A percentile compares a stretch with the other conserved stretches of the same genome.
Evolutionary conservation across 1,140 invertebrate species (phyloP).

Genomic region (Halyomorpha halys): DNA sequence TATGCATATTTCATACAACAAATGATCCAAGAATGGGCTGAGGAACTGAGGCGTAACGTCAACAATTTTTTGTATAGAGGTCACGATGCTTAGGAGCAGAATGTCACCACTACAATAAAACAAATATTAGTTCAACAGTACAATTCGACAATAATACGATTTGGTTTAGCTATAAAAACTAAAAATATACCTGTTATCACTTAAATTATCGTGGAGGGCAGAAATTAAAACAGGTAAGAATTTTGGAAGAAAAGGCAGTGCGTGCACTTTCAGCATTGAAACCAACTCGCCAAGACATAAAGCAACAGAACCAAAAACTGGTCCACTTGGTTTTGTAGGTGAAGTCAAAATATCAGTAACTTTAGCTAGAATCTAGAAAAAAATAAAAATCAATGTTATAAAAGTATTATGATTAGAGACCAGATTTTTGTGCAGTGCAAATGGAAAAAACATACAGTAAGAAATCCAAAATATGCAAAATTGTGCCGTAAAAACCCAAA

Average conservation of each 20-base stretch:
- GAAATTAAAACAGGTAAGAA: conserved; percentile 70
- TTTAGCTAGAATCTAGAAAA: conserved; percentile 25
- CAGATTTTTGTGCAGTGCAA: too few species aligned
- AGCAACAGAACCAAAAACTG: conserved; percentile 58
- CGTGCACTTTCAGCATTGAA: conserved; percentile 57
- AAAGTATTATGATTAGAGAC: too few species aligned
- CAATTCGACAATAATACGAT: neutral
- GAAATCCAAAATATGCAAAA: too few species aligned
- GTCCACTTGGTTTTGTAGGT: neutral
- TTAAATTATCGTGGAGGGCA: conserved; percentile 36
- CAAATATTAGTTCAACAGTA: neutral
- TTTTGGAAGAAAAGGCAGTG: conserved; percentile 55
- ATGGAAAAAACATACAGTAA: too few species aligned
- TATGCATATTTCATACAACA: conserved; percentile 53
- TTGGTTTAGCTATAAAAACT: neutral
- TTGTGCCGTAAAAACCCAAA: too few species aligned
- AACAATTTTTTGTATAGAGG: conserved; percentile 45
- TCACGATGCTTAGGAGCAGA: neutral
- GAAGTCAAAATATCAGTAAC: conserved; percentile 2
- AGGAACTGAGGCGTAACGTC: conserved; percentile 69
- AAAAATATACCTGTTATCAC: neutral
- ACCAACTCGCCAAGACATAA: conserved; percentile 73
- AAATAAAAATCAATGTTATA: neutral
- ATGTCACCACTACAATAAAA: conserved; percentile 17
- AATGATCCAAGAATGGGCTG: conserved; percentile 68